A percentile compares a stretch with the other conserved stretches of the same genome.
Conservation (phyloP, 2,797 vertebrate species). For the Neosilurus mollespiculum region DNA sequence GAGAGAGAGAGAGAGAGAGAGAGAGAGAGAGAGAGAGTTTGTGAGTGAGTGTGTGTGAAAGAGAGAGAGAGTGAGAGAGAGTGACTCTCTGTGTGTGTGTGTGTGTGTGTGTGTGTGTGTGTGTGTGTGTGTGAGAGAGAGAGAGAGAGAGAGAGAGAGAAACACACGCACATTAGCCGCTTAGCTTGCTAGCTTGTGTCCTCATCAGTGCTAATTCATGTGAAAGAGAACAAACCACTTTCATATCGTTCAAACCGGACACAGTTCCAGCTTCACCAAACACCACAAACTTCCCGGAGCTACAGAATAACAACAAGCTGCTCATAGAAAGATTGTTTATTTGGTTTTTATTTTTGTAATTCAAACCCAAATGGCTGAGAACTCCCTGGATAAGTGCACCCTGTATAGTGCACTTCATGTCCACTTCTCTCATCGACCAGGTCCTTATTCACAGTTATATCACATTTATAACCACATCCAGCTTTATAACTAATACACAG, state of each 20-base stretch:
- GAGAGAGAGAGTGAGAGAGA: too few species aligned
- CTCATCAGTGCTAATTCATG: background rate
- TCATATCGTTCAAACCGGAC: background rate
- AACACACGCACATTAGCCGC: background rate
- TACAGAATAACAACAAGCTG: background rate
- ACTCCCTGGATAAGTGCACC: background rate
- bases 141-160: too few species aligned
- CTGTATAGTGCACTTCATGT: background rate
- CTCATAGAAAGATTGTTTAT: background rate
- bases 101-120: background rate
- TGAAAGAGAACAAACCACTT: background rate
- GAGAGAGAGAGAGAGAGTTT: too few species aligned
- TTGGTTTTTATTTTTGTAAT: background rate
- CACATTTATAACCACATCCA: too few species aligned
- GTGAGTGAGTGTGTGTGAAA: too few species aligned
- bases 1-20: background rate
- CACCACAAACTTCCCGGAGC: background rate
- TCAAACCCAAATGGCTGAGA: background rate
- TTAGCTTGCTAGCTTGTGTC: slow-evolving; percentile 24
- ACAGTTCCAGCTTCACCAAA: background rate
- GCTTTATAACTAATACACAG: too few species aligned
- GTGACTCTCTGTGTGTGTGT: background rate
- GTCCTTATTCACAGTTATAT: background rate
- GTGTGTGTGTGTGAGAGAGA: too few species aligned
- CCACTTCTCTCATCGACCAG: background rate